A percentile compares a stretch with the other conserved stretches of the same genome.
These are phyloP conservation scores for Pundamilia nyererei DNA, from an alignment of 2,113 vertebrate species.

Conservation along the genomic window DNA sequence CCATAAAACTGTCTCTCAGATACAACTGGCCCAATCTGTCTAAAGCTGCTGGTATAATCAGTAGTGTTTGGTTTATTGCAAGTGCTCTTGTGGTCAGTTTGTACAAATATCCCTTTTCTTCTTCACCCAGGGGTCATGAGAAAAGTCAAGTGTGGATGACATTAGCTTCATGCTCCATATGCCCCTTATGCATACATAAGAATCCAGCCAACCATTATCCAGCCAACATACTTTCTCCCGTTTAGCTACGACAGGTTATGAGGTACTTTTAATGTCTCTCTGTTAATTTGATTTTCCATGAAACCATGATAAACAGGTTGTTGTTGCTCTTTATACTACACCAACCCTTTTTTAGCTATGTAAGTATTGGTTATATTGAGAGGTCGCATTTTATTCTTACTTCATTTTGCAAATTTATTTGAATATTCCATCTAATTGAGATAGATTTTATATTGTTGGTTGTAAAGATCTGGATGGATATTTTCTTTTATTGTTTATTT, in stretches of 20 bases:
- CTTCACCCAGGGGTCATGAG: background rate
- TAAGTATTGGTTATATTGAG: background rate
- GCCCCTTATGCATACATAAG: background rate
- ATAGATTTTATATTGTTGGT: background rate
- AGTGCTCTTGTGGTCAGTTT: conserved; percentile 58
- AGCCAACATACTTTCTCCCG: background rate
- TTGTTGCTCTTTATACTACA: background rate
- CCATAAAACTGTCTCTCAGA: conserved; percentile 80
- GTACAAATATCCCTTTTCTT: background rate
- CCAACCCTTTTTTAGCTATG: background rate
- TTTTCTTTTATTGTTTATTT: background rate
- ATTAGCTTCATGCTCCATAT: background rate
- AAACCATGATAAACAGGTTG: background rate
- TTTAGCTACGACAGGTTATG: background rate
- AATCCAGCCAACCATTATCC: background rate
- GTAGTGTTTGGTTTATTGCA: conserved; percentile 66
- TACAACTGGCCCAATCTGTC: conserved; percentile 68
- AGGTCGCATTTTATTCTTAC: background rate
- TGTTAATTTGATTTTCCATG: background rate
- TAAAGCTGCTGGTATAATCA: conserved; percentile 59
- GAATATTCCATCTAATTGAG: background rate
- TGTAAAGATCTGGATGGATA: background rate
- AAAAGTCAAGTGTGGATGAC: background rate
- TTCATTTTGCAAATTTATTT: background rate
- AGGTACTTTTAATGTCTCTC: background rate